Conservation (phyloP, 2,797 vertebrate genomes). For the Coregonus sp. region DNA sequence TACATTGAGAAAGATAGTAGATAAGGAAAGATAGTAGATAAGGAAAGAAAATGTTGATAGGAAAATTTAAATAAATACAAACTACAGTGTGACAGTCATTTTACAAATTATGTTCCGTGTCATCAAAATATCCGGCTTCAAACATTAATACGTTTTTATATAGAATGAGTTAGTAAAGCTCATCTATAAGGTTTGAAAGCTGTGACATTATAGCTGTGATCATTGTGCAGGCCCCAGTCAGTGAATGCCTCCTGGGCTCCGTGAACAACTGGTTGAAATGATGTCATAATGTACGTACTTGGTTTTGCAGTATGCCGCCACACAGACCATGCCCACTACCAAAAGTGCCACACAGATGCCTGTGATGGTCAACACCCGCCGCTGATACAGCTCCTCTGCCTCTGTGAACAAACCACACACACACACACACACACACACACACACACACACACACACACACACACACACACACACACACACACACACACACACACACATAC, state of each 20-base stretch:
- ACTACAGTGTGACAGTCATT: too few relatives aligned
- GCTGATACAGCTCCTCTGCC: conserved; percentile 95
- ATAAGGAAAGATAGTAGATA: too few relatives aligned
- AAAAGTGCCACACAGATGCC: conserved; percentile 96
- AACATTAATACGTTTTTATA: too few relatives aligned
- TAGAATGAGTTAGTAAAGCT: too few relatives aligned
- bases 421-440: background rate
- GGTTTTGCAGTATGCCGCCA: conserved; percentile 99
- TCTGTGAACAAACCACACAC: conserved; percentile 75
- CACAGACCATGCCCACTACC: conserved; percentile 96
- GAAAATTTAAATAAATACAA: too few relatives aligned
- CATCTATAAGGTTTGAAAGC: too few relatives aligned
- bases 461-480: too few relatives aligned
- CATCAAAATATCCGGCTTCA: too few relatives aligned
- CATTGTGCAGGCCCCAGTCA: background rate
- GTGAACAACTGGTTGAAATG: background rate
- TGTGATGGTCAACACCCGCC: conserved; percentile 94
- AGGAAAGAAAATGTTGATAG: background rate
- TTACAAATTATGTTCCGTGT: too few relatives aligned
- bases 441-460: too few relatives aligned
- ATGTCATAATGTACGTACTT: conserved; percentile 80
- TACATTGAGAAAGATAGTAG: background rate
- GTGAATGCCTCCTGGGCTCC: background rate
- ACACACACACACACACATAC: too few relatives aligned
- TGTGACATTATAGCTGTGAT: background rate